Evolutionary conservation across 2,797 vertebrate genomes (phyloP).

Genomic region (Psittacula derbiana): DNA sequence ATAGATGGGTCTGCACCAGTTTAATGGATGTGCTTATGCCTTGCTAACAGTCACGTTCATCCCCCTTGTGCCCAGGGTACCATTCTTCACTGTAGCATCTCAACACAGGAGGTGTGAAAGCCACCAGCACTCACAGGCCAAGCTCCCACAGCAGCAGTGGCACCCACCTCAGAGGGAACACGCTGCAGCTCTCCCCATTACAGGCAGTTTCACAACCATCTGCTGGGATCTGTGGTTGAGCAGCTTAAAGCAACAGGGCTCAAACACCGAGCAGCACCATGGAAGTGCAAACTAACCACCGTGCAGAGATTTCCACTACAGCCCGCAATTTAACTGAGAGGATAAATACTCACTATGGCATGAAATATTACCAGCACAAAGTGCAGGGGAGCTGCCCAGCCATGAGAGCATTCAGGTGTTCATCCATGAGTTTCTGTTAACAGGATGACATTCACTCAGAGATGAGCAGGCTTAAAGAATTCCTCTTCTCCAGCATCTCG

Average conservation of each 20-base stretch:
- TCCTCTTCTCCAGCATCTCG: neutral
- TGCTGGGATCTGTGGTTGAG: neutral
- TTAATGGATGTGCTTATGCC: neutral
- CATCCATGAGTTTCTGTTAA: neutral
- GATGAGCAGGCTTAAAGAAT: neutral
- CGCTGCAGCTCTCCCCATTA: neutral
- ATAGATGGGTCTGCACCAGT: neutral
- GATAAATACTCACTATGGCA: neutral
- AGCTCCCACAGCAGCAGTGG: neutral
- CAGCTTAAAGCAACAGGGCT: neutral
- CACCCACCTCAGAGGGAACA: neutral
- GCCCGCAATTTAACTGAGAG: fast-evolving
- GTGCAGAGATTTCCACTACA: neutral
- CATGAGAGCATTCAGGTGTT: neutral
- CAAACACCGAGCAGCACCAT: neutral
- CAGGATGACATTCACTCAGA: neutral
- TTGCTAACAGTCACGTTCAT: neutral
- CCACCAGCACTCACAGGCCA: neutral
- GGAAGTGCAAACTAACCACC: neutral
- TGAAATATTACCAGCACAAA: neutral
- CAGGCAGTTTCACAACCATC: neutral
- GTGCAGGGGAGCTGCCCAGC: neutral
- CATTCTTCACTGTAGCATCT: neutral
- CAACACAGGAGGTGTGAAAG: neutral
- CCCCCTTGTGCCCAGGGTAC: neutral